These are phyloP conservation scores for Actinostola sp. DNA, from an alignment of 92 coral and sea anemone genomes.

Conservation along the genomic window DNA sequence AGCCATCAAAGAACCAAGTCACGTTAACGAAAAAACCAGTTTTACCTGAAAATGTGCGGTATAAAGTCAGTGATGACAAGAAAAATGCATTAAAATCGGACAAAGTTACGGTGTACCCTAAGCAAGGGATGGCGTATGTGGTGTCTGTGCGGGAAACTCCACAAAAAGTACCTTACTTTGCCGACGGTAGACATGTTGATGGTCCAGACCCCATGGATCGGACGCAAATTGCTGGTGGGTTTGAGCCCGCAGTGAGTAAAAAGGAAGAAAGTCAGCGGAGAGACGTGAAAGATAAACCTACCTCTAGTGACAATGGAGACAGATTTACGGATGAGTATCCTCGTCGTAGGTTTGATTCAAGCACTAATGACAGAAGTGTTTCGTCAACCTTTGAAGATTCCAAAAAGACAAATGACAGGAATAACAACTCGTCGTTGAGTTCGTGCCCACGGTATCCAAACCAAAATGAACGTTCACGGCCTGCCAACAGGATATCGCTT, in stretches of 20 bases:
- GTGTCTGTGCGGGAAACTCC: conserved; percentile 67
- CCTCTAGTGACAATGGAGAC: neutral
- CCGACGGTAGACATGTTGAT: conserved; percentile 34
- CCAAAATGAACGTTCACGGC: conserved; percentile 30
- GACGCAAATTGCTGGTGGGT: neutral
- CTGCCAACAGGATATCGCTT: conserved; percentile 45
- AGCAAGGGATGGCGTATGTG: conserved; percentile 57
- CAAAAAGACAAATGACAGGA: conserved; percentile 53
- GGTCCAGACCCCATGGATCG: conserved; percentile 14
- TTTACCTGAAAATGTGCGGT: conserved; percentile 68
- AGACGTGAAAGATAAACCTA: conserved; percentile 13
- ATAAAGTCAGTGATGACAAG: conserved; percentile 48
- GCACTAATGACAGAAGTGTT: conserved; percentile 16
- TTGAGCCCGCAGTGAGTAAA: conserved; percentile 24
- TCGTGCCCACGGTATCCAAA: conserved; percentile 17
- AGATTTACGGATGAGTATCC: conserved; percentile 5
- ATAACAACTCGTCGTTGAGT: conserved; percentile 55
- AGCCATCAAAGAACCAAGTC: conserved; percentile 38
- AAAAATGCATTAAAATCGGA: conserved; percentile 55
- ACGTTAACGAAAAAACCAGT: conserved; percentile 63
- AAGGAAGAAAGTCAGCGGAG: conserved; percentile 30
- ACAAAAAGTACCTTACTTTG: conserved; percentile 48
- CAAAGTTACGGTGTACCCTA: conserved; percentile 52
- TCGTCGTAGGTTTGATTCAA: conserved; percentile 12
- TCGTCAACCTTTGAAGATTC: conserved; percentile 29